Conservation (phyloP, 2,888 invertebrate genomes). For the Andrena chrysosceles region DNA sequence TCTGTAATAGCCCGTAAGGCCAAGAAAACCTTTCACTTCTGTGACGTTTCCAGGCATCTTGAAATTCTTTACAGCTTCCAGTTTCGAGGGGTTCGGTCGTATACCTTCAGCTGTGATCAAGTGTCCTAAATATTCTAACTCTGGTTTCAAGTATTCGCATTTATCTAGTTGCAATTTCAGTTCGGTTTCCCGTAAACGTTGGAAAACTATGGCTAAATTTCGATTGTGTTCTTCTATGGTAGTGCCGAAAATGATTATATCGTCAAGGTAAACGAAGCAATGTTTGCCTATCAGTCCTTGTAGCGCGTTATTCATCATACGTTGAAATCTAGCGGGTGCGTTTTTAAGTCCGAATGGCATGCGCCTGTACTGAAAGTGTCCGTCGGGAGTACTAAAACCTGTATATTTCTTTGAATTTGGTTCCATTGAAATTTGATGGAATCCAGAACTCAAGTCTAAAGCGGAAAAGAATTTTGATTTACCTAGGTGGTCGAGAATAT, state of each 20-base stretch:
- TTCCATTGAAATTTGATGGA: constrained; percentile 22
- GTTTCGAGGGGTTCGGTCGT: no score
- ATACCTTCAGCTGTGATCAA: not conserved
- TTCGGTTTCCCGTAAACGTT: not conserved
- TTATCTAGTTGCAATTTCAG: constrained; percentile 11
- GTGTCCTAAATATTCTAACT: constrained; percentile 30
- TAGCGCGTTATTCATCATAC: constrained; percentile 14
- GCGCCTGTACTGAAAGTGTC: constrained; percentile 13
- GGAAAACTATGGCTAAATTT: not conserved
- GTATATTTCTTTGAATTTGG: not conserved
- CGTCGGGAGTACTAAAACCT: constrained; percentile 18
- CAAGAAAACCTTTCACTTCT: no score
- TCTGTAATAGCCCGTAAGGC: no score
- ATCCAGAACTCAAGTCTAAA: constrained; percentile 4
- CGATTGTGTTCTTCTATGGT: constrained; percentile 8
- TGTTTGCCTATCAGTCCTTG: not conserved
- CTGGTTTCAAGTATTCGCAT: constrained; percentile 25
- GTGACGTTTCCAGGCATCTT: no score
- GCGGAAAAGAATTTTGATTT: constrained; percentile 6
- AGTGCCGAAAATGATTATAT: not conserved
- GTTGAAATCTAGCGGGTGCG: not conserved
- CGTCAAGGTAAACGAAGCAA: not conserved
- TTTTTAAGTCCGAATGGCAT: constrained; percentile 30
- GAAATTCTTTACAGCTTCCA: no score
- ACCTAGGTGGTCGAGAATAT: not conserved